These are phyloP conservation scores for Latrodectus hesperus DNA, from an alignment of 2,888 invertebrate species.

Conservation along the genomic window DNA sequence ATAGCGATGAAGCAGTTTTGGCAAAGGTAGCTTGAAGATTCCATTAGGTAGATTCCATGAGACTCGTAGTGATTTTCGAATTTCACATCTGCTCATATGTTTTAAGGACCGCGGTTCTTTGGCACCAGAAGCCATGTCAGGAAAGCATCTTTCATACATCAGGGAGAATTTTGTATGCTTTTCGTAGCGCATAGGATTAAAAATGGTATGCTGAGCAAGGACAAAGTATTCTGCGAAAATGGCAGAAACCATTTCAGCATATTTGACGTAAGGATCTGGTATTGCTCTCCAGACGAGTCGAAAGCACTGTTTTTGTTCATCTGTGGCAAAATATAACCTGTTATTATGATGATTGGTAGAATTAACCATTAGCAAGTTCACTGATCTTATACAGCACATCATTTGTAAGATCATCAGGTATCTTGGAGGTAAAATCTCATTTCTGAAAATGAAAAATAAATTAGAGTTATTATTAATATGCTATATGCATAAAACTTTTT, in stretches of 20 bases:
- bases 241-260: constrained; percentile 2
- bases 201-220: constrained; percentile 18
- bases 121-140: constrained; percentile 21
- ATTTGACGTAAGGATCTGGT: constrained; percentile 20
- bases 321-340: neutral
- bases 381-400: constrained; percentile 21
- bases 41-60: constrained; percentile 15
- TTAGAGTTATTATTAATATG: too few species aligned
- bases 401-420: constrained; percentile 25
- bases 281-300: constrained; percentile 32
- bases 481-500: too few species aligned
- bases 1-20: neutral
- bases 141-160: constrained; percentile 30
- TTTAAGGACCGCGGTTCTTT: constrained; percentile 24
- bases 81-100: constrained; percentile 19
- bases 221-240: constrained; percentile 12
- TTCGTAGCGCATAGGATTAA: constrained; percentile 6
- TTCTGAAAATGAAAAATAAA: constrained; percentile 11
- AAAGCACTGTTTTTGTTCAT: constrained; percentile 26
- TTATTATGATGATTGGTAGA: neutral
- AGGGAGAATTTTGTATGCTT: constrained; percentile 5
- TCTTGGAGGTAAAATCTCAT: constrained; percentile 4
- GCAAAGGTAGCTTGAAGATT: constrained; percentile 7
- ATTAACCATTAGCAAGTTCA: constrained; percentile 1
- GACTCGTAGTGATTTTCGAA: constrained; percentile 10